These are phyloP conservation scores for Tetanocera ferruginea DNA, from an alignment of 2,888 invertebrate genomes.

Conservation along the genomic window DNA sequence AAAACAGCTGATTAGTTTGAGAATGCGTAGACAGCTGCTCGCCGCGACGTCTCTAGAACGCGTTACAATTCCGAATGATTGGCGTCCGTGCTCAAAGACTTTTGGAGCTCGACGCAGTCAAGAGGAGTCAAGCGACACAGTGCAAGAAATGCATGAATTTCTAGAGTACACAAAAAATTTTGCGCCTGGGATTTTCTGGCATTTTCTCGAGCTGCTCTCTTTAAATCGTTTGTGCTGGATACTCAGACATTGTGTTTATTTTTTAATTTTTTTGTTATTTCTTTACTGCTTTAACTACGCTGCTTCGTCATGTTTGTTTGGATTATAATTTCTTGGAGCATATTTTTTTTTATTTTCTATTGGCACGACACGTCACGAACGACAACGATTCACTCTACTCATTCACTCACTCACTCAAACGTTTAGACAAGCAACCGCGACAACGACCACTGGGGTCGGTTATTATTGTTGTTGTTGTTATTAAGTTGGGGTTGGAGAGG, in stretches of 20 bases:
- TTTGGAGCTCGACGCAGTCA: neutral
- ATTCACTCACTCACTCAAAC: constrained; percentile 49
- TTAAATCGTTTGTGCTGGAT: neutral
- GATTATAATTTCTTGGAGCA: constrained; percentile 45
- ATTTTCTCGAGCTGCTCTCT: neutral
- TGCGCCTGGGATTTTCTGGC: neutral
- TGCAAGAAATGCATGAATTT: neutral
- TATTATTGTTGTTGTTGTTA: neutral
- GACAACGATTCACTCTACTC: no score
- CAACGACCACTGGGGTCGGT: constrained; percentile 8
- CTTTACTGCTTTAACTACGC: constrained; percentile 21
- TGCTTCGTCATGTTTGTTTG: constrained; percentile 28
- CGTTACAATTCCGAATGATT: neutral
- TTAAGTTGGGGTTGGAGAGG: neutral
- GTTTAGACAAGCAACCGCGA: constrained; percentile 30
- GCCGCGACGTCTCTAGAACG: neutral
- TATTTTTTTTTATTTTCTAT: constrained; percentile 49
- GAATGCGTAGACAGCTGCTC: constrained; percentile 19
- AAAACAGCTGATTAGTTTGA: constrained; percentile 28
- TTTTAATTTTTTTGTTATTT: constrained; percentile 36
- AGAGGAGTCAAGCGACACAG: neutral
- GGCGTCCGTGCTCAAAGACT: neutral
- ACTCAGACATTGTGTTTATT: neutral
- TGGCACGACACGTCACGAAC: constrained; percentile 60
- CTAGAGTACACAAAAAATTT: neutral